Evolutionary conservation across 2,113 vertebrate genomes (phyloP), one percentile per base, ranked within the genome.

Genomic region (Lipotes vexillifer): DNA sequence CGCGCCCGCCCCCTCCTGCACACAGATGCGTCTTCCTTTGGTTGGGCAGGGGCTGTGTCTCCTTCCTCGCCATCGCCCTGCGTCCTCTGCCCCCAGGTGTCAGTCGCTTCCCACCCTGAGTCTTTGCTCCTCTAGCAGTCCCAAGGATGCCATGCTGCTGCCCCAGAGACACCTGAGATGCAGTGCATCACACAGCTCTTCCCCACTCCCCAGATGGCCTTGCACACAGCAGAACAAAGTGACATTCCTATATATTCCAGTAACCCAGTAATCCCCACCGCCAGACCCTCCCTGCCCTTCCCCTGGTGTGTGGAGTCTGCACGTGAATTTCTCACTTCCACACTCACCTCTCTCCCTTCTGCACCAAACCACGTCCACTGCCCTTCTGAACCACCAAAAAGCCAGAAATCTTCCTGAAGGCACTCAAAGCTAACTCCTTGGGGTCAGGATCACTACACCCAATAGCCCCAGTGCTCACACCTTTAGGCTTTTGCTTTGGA

Each of bases 1-100:
- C 27, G 2, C 1, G 0, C 31, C 55, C 2, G 1, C 21, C 5
- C 36, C 71, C 49, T 27, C 65, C 66, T 1, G 0, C 74, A 17
- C 44, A 29, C 18, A 69, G 49, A 80, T 9, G 1, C 15, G 55
- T 14, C 68, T 61, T n/a, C 80, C 46, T 63, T 3, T 25, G 69
- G 63, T 1, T 36, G 29, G 46, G 46, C 7, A 36, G 31, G 52
- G 14, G 41, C 94, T 52, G 33, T 8, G 5, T 63, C 80, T 66
- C 72, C 44, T 18, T 31, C 36, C 46, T 31, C 6, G 1, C 63
- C 3, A 13, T 15, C 29, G 13, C 38, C 80, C 63, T 8, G 81
- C 14, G 5, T 38, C 46, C 20, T 4, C 33, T 31, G 10, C 31
- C 14, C 27, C 65, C 27, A 38, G n/a, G 17, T 0, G 4, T 49